Evolutionary conservation across 2,113 vertebrate species (phyloP), one percentile per base, ranked within the genome.

Genomic region (Chrysochloris asiatica): DNA sequence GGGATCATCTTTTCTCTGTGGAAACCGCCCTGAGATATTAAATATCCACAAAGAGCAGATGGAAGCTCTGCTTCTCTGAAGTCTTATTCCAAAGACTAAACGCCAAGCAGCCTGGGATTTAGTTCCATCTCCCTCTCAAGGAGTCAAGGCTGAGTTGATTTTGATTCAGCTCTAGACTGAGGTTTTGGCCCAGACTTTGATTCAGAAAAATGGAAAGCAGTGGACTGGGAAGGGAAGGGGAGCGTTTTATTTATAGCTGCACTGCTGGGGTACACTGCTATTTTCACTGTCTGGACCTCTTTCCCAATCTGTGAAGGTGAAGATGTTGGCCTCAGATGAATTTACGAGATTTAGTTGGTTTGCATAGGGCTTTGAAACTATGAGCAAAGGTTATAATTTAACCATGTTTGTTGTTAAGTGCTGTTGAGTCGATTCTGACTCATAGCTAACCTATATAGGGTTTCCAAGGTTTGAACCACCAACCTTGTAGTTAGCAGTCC

Each of bases 1-100:
- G 9, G 22, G 41, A 67, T 89, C 59, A 88, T 83, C 24, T 28
- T 33, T 0, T 0, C 84, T 91, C 59, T 92, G n/a, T 26, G 0
- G 1, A 94, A 94, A 95, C 56, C 17, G 1, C 72, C 45, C 48
- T 10, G 67, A 71, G 72, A 81, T 86, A 81, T 48, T 88, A 83
- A 81, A 86, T 87, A 83, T 88, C 85, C 59, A 86, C 73, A 50
- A 82, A 86, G 83, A 92, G 73, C 75, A 96, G 77, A 69, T 90
- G 90, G 67, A 52, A 92, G 67, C 9, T 72, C 84, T 92, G 78
- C 82, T 90, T 93, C 94, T 94, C 89, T 14, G 43, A 81, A 73
- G 48, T 78, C 82, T 91, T 65, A 4, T 63, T 75, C 76, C n/a
- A 63, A 90, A 75, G 43, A 16, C n/a, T 9, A 9, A 77, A 22